These are phyloP conservation scores for Mythimna impura DNA, from an alignment of 2,888 invertebrate genomes.

Conservation along the genomic window DNA sequence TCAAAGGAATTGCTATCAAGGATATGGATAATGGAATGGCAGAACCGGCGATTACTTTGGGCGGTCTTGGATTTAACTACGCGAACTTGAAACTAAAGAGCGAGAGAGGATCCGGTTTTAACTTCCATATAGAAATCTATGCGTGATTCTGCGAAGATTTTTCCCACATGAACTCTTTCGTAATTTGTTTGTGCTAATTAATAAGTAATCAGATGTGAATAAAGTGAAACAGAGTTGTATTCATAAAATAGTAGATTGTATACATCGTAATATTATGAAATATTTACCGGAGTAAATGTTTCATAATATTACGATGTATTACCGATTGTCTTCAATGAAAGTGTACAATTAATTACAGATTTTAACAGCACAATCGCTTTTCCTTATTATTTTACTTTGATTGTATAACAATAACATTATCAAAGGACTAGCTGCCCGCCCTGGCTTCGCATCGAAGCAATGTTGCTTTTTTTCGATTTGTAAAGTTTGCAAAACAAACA, in stretches of 20 bases:
- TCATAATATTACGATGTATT: not conserved
- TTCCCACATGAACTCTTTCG: not conserved
- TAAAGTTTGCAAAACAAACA: too few species aligned
- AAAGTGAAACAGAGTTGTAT: not conserved
- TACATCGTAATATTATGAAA: too few species aligned
- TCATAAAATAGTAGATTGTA: not conserved
- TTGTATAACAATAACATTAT: not conserved
- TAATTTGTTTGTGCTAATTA: not conserved
- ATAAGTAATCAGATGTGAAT: not conserved
- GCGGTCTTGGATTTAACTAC: constrained; percentile 83
- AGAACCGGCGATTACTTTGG: constrained; percentile 81
- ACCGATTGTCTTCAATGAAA: not conserved
- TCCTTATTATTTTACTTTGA: not conserved
- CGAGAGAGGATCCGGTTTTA: constrained; percentile 82
- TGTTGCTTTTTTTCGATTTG: too few species aligned
- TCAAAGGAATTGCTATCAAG: constrained; percentile 85
- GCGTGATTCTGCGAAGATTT: constrained; percentile 70
- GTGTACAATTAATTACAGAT: constrained; percentile 23
- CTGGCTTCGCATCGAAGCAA: too few species aligned
- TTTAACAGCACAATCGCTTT: not conserved
- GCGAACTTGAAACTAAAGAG: constrained; percentile 86
- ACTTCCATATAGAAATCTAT: constrained; percentile 82
- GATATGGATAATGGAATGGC: constrained; percentile 82
- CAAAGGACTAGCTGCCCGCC: too few species aligned
- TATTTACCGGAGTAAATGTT: not conserved